phyloP scores from a whole-genome alignment of 1,140 invertebrate species.

The Drosophila truncata region DNA sequence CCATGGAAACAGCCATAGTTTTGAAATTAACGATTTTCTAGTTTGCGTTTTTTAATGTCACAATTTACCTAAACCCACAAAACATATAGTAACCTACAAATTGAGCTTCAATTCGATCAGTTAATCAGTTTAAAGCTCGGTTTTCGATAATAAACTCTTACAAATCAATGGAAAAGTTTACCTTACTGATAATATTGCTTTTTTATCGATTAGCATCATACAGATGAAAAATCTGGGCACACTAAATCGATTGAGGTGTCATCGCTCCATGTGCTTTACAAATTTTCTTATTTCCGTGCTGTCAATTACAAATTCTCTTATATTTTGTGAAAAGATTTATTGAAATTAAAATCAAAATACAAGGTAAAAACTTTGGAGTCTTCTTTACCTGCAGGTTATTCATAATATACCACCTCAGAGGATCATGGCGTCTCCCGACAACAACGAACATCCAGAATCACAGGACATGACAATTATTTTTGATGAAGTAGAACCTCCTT shows the following conservation, averaged over 20 bases:
- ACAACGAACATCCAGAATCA: no score
- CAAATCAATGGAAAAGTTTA: neutral
- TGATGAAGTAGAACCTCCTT: no score
- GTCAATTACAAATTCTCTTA: neutral
- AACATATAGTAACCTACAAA: neutral
- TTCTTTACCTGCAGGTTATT: neutral
- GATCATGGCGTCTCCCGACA: neutral
- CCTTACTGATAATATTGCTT: neutral
- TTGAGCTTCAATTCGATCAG: neutral
- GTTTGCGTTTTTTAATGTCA: neutral
- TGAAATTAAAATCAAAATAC: neutral
- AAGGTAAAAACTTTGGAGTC: neutral
- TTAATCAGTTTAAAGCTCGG: neutral
- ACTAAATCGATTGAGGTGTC: neutral
- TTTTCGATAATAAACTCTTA: neutral
- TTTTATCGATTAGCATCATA: neutral
- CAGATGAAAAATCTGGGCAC: neutral
- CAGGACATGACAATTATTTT: no score
- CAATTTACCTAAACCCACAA: neutral
- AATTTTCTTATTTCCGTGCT: no score
- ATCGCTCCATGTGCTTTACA: neutral
- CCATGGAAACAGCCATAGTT: neutral
- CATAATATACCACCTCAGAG: neutral
- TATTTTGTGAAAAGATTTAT: neutral
- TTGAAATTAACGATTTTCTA: neutral